Evolutionary conservation across 2,888 invertebrate species (phyloP).

Genomic region (Athalia circularis): DNA sequence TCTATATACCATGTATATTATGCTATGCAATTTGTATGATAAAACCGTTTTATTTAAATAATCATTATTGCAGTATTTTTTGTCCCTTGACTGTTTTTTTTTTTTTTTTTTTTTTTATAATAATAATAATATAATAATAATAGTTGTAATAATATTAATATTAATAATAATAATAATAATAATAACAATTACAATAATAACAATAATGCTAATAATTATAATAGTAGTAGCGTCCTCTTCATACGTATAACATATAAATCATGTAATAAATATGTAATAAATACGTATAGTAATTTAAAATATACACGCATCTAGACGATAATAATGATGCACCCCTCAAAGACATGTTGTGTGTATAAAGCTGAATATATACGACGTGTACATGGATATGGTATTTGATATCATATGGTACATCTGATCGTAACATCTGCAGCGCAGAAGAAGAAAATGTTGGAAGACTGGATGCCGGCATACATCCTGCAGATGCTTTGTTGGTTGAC

Average conservation of each 20-base stretch:
- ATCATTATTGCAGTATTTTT: slow-evolving; percentile 48
- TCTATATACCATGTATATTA: too few species aligned
- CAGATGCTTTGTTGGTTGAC: too few species aligned
- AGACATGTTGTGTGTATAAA: neutral
- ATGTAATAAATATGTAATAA: neutral
- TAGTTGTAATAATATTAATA: slow-evolving; percentile 60
- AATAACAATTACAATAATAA: slow-evolving; percentile 52
- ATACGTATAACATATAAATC: slow-evolving; percentile 48
- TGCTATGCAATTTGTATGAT: slow-evolving; percentile 52
- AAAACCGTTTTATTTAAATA: slow-evolving; percentile 69
- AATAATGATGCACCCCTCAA: slow-evolving; percentile 22
- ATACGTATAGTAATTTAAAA: neutral
- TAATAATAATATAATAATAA: slow-evolving; percentile 48
- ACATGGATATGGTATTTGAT: too few species aligned
- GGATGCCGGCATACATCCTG: too few species aligned
- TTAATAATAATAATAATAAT: slow-evolving; percentile 56
- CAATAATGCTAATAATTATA: slow-evolving; percentile 28
- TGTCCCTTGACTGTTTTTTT: slow-evolving; percentile 29
- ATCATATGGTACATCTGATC: too few species aligned
- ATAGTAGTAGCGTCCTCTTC: slow-evolving; percentile 52
- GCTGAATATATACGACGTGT: too few species aligned
- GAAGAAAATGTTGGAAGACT: too few species aligned
- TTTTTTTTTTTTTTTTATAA: slow-evolving; percentile 36
- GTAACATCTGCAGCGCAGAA: too few species aligned
- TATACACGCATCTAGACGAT: neutral